phyloP scores from a whole-genome alignment of 2,797 vertebrate genomes.

The Loris lydekkerianus region DNA sequence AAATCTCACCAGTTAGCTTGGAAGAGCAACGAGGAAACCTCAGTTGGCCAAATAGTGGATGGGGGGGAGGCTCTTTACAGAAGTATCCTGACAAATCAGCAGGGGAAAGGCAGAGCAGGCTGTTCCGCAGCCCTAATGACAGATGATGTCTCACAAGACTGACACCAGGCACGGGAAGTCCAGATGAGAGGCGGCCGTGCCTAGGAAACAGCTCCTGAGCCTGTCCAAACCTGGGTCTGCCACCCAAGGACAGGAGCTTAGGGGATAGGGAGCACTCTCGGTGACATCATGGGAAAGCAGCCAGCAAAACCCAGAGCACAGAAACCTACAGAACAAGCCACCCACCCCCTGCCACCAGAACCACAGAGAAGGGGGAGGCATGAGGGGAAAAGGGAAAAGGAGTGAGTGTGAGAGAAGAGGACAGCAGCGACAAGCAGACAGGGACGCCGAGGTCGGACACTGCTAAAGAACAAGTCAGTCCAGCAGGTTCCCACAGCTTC shows the following conservation, averaged over 20 bases:
- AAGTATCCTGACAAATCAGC: not conserved
- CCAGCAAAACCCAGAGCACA: not conserved
- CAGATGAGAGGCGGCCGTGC: too few relatives aligned
- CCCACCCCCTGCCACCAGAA: not conserved
- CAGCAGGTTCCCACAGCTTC: too few relatives aligned
- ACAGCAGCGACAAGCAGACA: too few relatives aligned
- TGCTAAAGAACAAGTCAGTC: too few relatives aligned
- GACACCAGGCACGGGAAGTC: not conserved
- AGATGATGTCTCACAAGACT: not conserved
- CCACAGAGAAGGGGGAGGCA: not conserved
- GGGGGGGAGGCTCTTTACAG: not conserved
- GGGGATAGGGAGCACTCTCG: not conserved
- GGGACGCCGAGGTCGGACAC: too few relatives aligned
- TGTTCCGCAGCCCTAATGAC: not conserved
- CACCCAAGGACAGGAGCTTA: not conserved
- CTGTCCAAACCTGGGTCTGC: not conserved
- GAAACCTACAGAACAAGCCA: not conserved
- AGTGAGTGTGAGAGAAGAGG: fast-evolving
- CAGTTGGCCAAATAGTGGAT: not conserved
- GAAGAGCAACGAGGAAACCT: not conserved
- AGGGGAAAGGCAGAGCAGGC: not conserved
- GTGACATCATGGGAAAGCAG: not conserved
- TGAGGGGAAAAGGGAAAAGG: fast-evolving
- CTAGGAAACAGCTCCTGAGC: not conserved
- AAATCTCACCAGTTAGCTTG: not conserved